A percentile compares a stretch with the other conserved stretches of the same genome.
Conservation (phyloP, 2,797 vertebrate species). For the Cercopithecus petaurista region DNA sequence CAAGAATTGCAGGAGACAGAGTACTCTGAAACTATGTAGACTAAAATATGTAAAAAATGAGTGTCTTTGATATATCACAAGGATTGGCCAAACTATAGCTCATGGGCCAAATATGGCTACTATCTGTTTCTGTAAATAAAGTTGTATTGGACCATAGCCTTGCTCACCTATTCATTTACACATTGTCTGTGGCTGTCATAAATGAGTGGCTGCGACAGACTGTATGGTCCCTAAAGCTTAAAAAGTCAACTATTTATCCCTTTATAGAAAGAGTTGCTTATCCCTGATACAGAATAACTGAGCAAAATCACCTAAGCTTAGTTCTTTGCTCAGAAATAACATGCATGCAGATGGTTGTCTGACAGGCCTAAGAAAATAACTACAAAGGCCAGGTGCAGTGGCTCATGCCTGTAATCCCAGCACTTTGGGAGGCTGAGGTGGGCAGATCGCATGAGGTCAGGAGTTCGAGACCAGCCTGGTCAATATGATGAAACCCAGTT, state of each 20-base stretch:
- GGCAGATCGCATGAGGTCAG: not conserved
- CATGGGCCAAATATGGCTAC: not conserved
- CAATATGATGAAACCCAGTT: not conserved
- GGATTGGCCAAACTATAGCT: not conserved
- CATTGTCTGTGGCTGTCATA: not conserved
- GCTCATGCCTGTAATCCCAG: not conserved
- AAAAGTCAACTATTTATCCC: not conserved
- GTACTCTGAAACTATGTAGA: not conserved
- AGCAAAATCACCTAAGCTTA: not conserved
- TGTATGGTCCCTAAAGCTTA: not conserved
- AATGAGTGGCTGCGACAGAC: not conserved
- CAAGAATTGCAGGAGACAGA: conserved; percentile 5
- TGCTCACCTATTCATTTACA: conserved; percentile 13
- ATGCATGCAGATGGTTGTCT: not conserved
- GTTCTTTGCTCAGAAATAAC: conserved; percentile 27
- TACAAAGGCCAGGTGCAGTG: not conserved
- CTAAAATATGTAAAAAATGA: conserved; percentile 1
- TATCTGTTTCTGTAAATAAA: not conserved
- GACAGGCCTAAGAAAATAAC: not conserved
- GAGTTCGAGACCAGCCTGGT: not conserved
- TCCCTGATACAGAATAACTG: not conserved
- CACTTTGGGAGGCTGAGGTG: not conserved
- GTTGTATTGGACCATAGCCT: conserved; percentile 1
- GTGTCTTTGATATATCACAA: not conserved
- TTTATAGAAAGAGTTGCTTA: not conserved